Conservation (phyloP, 2,797 vertebrate species). For the Acipenser transmontanus region DNA sequence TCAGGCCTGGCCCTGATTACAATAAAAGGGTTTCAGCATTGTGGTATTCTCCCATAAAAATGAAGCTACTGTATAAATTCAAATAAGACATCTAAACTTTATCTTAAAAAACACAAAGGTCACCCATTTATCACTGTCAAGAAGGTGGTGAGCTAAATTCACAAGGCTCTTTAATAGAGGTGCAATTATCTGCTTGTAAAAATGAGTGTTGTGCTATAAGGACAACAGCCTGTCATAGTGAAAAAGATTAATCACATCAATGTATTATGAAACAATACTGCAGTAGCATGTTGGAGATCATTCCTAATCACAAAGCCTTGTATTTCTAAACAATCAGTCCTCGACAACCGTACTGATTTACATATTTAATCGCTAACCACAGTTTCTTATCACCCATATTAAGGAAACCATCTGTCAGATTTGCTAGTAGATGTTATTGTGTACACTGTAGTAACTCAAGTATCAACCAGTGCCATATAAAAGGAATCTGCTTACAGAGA, state of each 20-base stretch:
- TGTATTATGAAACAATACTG: slow-evolving; percentile 28
- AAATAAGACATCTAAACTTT: no score
- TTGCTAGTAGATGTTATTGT: no score
- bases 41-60: no score
- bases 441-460: no score
- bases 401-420: slow-evolving; percentile 5
- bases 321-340: neutral
- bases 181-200: neutral
- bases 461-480: no score
- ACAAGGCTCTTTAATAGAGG: neutral
- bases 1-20: no score
- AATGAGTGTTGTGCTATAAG: neutral
- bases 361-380: neutral
- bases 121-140: neutral
- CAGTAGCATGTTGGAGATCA: slow-evolving; percentile 37
- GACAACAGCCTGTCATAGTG: neutral
- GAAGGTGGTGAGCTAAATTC: neutral
- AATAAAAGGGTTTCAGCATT: no score
- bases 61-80: no score
- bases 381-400: neutral
- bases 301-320: slow-evolving; percentile 10
- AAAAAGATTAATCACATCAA: slow-evolving; percentile 10
- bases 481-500: no score
- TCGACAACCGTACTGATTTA: slow-evolving; percentile 16
- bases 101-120: neutral